Evolutionary conservation across 2,888 invertebrate species (phyloP).

Genomic region (Diarsia dahlii): DNA sequence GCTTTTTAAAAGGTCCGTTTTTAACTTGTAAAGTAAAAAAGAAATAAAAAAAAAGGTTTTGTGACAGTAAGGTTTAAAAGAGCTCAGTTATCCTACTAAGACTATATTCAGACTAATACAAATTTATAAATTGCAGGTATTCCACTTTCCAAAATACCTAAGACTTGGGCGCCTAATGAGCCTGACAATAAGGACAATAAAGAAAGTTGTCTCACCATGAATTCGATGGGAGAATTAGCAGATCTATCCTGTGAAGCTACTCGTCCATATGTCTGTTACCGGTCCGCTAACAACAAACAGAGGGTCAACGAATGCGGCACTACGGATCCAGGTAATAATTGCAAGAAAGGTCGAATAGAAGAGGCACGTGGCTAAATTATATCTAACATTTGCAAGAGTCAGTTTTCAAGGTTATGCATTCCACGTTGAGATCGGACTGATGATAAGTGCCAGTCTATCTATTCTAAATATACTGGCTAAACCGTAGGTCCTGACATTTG

Average conservation of each 20-base stretch:
- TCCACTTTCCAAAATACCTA: conserved; percentile 47
- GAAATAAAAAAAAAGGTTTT: no score
- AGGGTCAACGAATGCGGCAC: conserved; percentile 62
- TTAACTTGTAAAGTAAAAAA: no score
- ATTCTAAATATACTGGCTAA: neutral
- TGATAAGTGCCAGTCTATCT: neutral
- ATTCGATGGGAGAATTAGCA: conserved; percentile 41
- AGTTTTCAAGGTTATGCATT: neutral
- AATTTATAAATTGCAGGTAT: conserved; percentile 47
- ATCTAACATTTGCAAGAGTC: neutral
- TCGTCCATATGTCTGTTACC: conserved; percentile 61
- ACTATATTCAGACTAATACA: neutral
- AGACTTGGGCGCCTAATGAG: conserved; percentile 57
- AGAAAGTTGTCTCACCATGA: conserved; percentile 62
- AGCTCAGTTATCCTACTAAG: neutral
- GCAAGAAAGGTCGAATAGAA: no score
- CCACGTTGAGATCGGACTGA: neutral
- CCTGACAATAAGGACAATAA: conserved; percentile 56
- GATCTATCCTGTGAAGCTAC: conserved; percentile 49
- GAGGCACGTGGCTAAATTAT: neutral
- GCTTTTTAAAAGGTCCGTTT: no score
- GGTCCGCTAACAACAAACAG: neutral
- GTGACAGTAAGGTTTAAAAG: neutral
- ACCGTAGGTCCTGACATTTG: neutral
- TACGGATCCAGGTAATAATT: conserved; percentile 38